These are phyloP conservation scores for Proteles cristata DNA, from an alignment of 2,113 vertebrate genomes.

Conservation along the genomic window DNA sequence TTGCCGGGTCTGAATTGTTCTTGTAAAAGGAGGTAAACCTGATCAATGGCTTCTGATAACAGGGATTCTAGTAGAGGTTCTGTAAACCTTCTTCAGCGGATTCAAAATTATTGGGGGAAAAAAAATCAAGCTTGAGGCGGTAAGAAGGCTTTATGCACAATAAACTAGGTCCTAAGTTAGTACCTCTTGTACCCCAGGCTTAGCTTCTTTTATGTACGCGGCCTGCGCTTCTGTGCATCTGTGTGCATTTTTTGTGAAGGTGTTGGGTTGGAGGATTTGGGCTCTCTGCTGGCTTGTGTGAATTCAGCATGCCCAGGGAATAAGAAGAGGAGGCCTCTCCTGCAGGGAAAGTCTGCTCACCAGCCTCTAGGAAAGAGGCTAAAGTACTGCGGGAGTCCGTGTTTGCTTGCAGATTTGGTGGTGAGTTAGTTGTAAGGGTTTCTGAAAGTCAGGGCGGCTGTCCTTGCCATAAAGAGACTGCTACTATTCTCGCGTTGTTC, in stretches of 20 bases:
- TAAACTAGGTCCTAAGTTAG: not conserved
- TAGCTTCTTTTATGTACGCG: not conserved
- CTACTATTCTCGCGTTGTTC: not conserved
- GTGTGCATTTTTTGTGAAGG: not conserved
- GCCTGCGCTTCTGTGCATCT: not conserved
- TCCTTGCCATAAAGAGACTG: not conserved
- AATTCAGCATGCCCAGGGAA: not conserved
- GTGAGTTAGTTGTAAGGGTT: not conserved
- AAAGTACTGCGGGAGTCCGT: fast-evolving
- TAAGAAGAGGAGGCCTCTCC: not conserved
- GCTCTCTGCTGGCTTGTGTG: not conserved
- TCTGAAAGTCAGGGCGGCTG: not conserved
- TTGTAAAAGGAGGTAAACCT: not conserved
- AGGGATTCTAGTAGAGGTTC: not conserved
- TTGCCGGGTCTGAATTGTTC: not conserved
- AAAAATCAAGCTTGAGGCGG: not conserved
- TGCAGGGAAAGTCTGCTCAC: not conserved
- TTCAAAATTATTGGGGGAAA: not conserved
- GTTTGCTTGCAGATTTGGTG: not conserved
- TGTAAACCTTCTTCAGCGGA: not conserved
- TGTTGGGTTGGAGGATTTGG: not conserved
- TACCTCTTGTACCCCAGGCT: not conserved
- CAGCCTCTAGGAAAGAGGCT: not conserved
- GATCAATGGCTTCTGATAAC: not conserved
- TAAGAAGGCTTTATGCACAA: not conserved